Evolutionary conservation across 1,140 invertebrate species (phyloP), one percentile per base, ranked within the genome.

Genomic region (Cryptotermes secundus): DNA sequence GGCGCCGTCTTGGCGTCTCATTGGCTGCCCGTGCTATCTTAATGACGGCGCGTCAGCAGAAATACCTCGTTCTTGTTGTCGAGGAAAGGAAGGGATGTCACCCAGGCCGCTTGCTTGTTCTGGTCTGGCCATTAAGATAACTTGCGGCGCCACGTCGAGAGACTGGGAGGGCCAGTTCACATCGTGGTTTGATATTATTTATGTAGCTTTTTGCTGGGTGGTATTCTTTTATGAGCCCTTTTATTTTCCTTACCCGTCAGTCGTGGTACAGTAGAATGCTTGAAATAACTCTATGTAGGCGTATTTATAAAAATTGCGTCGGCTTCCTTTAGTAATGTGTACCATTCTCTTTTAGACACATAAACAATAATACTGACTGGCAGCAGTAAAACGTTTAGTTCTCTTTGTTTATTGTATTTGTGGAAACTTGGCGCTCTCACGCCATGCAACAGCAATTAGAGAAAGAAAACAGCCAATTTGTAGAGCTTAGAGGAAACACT

Each of bases 71-170:
- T n/a, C 59, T 72, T n/a, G 59, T 72, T 49, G 45, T 16, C 59
- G 26, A 72, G 59, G 9, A 31, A 72, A 16, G n/a, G n/a, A 72
- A 72, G 59, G n/a, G 31, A 31, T 72, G 59, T 72, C 59, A 72
- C 59, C n/a, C 7, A 31, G 59, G 7, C 59, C 0, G n/a, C 59
- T 72, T 31, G 14, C 45, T 49, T 22, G 45, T 49, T 49, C 45
- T 49, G 45, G 59, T 72, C 59, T 72, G 59, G 59, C 59, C 59
- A 72, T 72, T 72, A 72, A 72, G 59, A 72, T 72, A 72, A 72
- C 9, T 72, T 16, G 9, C 59, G 59, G 59, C 59, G 59, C 59
- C 59, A 31, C 7, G 6, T 14, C 59, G 26, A 72, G 59, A 65
- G 45, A 49, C 12, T 7, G 26, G 14, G 59, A 72, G n/a, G 14